A percentile compares a stretch with the other conserved stretches of the same genome.
phyloP scores from a whole-genome alignment of 2,113 vertebrate species.

The Pygoscelis adeliae region DNA sequence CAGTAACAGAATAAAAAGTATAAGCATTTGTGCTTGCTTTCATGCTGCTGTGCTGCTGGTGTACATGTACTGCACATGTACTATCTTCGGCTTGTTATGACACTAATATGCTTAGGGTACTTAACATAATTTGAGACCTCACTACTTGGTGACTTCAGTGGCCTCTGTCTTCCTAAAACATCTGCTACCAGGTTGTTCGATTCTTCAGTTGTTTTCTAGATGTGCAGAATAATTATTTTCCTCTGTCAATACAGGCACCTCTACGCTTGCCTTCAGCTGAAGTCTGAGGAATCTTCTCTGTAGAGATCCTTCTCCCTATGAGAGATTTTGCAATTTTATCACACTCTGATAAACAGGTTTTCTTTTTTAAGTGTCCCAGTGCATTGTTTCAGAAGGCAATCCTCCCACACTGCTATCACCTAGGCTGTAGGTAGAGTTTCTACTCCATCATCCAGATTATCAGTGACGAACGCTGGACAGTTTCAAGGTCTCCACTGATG shows the following conservation, averaged over 20 bases:
- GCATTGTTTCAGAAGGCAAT: not conserved
- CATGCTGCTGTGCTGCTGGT: not conserved
- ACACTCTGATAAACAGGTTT: not conserved
- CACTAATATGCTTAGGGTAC: not conserved
- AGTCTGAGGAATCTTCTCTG: not conserved
- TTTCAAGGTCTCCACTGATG: not conserved
- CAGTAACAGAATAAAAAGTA: not conserved
- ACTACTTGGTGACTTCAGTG: not conserved
- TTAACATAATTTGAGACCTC: not conserved
- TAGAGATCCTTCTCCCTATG: not conserved
- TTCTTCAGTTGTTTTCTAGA: not conserved
- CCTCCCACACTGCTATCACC: not conserved
- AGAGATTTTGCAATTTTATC: not conserved
- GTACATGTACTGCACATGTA: not conserved
- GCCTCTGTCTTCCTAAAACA: not conserved
- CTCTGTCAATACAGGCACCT: not conserved
- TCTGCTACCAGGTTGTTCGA: not conserved
- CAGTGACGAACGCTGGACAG: not conserved
- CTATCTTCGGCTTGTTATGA: not conserved
- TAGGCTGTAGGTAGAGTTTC: not conserved
- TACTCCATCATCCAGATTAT: not conserved
- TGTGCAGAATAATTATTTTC: not conserved
- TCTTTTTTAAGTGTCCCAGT: not conserved
- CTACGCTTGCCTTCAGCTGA: not conserved
- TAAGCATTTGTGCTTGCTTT: not conserved